Base-by-base conservation (phyloP, 2,888 invertebrate species). In the Tipula lateralis region DNA sequence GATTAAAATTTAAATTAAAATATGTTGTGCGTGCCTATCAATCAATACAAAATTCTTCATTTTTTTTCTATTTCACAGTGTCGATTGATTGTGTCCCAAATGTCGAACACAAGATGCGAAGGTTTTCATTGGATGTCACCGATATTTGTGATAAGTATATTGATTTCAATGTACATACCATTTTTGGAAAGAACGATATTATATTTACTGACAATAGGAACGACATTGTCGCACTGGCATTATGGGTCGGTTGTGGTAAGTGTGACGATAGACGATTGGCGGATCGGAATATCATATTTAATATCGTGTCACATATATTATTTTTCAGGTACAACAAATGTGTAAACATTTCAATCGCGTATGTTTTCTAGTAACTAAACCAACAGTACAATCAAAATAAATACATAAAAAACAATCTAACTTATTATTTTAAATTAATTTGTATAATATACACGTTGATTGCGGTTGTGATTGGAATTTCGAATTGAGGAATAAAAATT, bases 51-150 rank as follows among this genome's bases (percentile, higher is more conserved):
- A 36, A 36, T 24, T 66, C 19, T 66, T 66, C 24, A 36, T 9
- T 36, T 36, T 50, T 50, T 50, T 50, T 50, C 1, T 82, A 82
- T 7, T 30, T 9, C 32, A 82, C 92, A 99, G 98, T 98, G 98
- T 89, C 97, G 97, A 1, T 92, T 99, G 86, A 99, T 99, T 87
- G 98, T 99, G 85, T 94, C 97, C 0, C 99, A 99, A 91, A 99
- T 99, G 99, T 97, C 97, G 88, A 95, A 94, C 89, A 97, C 97
- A 0, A 93, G 96, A 30, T 97, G 97, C 91, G 96, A 97, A 96
- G 88, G 91, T 95, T 88, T 89, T 86, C 89, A 90, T 86, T 90
- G 90, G 90, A 89, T 90, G 88, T 89, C 89, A 80, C 89, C 90
- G 50, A 87, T 90, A 85, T 89, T 87, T 86, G 84, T 88, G 5